Base-by-base conservation (phyloP, 1,140 invertebrate genomes). In the Harlomillsia oculata region DNA sequence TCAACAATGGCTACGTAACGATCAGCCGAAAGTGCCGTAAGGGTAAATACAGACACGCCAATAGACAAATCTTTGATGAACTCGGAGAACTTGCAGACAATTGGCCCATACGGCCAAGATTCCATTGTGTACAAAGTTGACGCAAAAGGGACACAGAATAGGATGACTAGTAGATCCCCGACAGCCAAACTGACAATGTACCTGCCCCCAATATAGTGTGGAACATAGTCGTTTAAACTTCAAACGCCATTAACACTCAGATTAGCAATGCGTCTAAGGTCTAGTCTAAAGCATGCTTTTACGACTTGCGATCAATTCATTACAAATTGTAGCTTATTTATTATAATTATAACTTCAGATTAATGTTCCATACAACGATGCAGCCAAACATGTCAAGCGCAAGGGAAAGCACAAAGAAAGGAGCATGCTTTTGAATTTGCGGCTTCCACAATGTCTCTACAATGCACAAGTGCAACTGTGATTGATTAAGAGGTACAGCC, bases 11-110 rank as follows among this genome's bases (percentile, higher is more conserved):
- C 87, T 64, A 85, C 84, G 68, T 85, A 91, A 32, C 91, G 78
- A 69, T 96, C 91, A 5, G 82, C 87, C 32, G 88, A 90, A 1
- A 96, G 74, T 0, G 89, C 89, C 0, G 88, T 91, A 40, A 95
- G 72, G 0, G 90, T 94, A 69, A 94, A 94, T 4, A 94, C 88
- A 0, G 89, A 93, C 0, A 96, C 89, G 0, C 89, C 90, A 39
- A 93, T 84, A n/a, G 87, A 91, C 53, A 94, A 77, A 67, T 93
- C 89, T 68, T 90, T 89, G 14, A 85, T 80, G 53, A 81, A 88
- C 71, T 93, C 88, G 2, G 82, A 86, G 2, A 86, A 71, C 64
- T 83, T 85, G 69, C 88, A 91, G 1, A 87, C 72, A 4, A 78
- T 59, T 25, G 77, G 71, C 6, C 87, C 87, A 71, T 82, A 90